Evolutionary conservation across 2,888 invertebrate species (phyloP).

Genomic region (Cephus spinipes): DNA sequence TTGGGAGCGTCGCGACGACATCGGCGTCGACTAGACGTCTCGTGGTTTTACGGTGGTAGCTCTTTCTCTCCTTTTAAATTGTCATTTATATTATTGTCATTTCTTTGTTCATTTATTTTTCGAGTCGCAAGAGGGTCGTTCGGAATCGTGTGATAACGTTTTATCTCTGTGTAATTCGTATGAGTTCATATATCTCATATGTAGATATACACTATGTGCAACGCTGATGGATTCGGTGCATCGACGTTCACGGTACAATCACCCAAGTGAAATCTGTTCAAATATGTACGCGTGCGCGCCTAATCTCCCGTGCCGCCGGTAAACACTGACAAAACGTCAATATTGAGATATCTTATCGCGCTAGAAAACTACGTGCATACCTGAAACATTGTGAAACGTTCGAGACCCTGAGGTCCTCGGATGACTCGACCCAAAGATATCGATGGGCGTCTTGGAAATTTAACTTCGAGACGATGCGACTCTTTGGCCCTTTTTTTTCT

Average conservation of each 20-base stretch:
- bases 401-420: neutral
- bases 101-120: neutral
- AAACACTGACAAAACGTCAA: constrained; percentile 58
- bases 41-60: neutral
- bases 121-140: neutral
- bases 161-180: neutral
- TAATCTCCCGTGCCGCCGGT: constrained; percentile 49
- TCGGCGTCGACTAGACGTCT: constrained; percentile 20
- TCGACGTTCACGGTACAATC: constrained; percentile 41
- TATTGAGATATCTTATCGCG: constrained; percentile 61
- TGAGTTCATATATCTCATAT: neutral
- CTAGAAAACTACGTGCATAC: constrained; percentile 48
- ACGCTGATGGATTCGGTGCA: neutral
- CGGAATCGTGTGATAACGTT: neutral
- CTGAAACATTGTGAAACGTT: constrained; percentile 42
- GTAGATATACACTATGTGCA: neutral
- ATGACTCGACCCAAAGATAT: constrained; percentile 1
- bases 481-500: neutral
- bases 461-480: neutral
- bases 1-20: constrained; percentile 22
- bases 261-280: constrained; percentile 53
- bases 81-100: neutral
- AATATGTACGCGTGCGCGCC: constrained; percentile 49
- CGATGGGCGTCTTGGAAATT: neutral
- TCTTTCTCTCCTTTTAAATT: neutral